Evolutionary conservation across 2,797 vertebrate genomes (phyloP).

Genomic region (Pipistrellus pipistrellus): DNA sequence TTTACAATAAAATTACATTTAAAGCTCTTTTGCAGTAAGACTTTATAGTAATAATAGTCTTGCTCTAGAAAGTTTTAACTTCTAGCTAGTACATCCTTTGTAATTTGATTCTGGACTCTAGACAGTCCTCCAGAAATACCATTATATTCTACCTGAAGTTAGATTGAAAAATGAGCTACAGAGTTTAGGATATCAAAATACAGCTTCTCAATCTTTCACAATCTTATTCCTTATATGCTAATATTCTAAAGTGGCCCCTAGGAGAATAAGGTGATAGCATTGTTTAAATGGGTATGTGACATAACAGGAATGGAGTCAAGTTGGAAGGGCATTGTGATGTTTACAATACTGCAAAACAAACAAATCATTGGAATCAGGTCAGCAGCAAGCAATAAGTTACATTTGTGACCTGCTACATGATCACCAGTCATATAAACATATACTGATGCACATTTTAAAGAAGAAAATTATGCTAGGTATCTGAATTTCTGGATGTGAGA

Average conservation of each 20-base stretch:
- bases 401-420: not conserved
- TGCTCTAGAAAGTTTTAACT: constrained; percentile 66
- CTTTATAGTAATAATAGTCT: constrained; percentile 69
- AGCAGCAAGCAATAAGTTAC: not conserved
- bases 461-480: not conserved
- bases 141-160: not conserved
- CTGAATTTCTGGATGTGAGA: not conserved
- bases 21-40: constrained; percentile 64
- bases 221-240: not conserved
- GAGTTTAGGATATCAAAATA: not conserved
- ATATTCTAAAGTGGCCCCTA: not conserved
- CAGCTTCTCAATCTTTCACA: not conserved
- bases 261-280: not conserved
- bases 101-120: constrained; percentile 52
- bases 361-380: not conserved
- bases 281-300: not conserved
- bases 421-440: not conserved
- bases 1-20: constrained; percentile 82
- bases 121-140: not conserved
- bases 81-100: constrained; percentile 19
- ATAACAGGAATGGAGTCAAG: not conserved
- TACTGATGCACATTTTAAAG: not conserved
- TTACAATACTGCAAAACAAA: not conserved
- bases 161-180: not conserved
- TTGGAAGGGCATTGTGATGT: not conserved